Conservation (phyloP, 2,113 vertebrate genomes). For the Ciconia stormi region DNA sequence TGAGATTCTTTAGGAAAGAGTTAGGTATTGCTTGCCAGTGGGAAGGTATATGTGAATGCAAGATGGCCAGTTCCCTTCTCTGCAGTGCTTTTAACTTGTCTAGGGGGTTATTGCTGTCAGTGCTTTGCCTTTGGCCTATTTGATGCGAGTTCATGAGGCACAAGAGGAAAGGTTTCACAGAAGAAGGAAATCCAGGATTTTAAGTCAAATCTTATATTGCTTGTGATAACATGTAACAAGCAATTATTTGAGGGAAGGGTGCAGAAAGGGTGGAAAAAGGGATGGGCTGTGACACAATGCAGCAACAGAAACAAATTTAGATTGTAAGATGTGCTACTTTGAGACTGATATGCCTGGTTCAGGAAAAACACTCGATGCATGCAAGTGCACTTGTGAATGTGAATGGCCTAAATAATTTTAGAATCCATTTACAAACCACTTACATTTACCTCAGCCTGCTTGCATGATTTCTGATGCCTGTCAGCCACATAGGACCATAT, state of each 20-base stretch:
- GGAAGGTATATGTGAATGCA: background rate
- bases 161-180: background rate
- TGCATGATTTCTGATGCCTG: background rate
- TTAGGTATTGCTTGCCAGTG: background rate
- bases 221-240: background rate
- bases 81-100: background rate
- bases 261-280: background rate
- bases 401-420: background rate
- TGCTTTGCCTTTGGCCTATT: background rate
- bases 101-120: background rate
- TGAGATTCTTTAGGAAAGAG: background rate
- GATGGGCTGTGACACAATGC: background rate
- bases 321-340: background rate
- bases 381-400: background rate
- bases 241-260: background rate
- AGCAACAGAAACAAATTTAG: background rate
- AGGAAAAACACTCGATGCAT: background rate
- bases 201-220: background rate
- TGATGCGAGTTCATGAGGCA: background rate
- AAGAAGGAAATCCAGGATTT: background rate
- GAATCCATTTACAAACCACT: background rate
- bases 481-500: background rate
- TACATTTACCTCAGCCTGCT: background rate
- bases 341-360: background rate
- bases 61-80: background rate